Evolutionary conservation across 2,888 invertebrate species (phyloP).

Genomic region (Nomada ruficornis): DNA sequence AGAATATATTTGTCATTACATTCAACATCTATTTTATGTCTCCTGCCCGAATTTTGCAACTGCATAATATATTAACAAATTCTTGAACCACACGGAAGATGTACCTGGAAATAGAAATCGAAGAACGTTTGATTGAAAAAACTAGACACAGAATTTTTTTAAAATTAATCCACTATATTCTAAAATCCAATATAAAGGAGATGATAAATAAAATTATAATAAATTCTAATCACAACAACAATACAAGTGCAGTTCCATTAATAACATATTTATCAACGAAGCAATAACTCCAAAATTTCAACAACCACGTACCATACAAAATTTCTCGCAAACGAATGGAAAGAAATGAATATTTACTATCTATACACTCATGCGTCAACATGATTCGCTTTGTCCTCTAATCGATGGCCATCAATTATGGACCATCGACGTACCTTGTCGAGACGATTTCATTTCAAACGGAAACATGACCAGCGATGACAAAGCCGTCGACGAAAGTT

Average conservation of each 20-base stretch:
- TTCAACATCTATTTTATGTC: neutral
- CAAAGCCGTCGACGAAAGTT: neutral
- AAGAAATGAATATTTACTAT: too few species aligned
- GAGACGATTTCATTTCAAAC: neutral
- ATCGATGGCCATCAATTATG: constrained; percentile 23
- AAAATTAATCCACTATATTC: neutral
- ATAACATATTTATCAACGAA: too few species aligned
- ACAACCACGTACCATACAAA: too few species aligned
- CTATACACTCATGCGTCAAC: too few species aligned
- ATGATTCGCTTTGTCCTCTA: neutral
- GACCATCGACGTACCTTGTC: constrained; percentile 7
- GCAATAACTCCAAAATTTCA: too few species aligned
- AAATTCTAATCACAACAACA: too few species aligned
- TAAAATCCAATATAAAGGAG: neutral
- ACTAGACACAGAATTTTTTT: too few species aligned
- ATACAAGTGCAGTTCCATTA: too few species aligned
- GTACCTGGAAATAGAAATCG: neutral
- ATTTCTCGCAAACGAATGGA: too few species aligned
- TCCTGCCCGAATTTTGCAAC: neutral
- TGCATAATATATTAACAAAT: neutral
- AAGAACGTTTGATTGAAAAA: too few species aligned
- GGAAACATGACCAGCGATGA: neutral
- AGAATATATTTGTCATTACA: neutral
- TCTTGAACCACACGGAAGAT: neutral
- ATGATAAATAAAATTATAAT: too few species aligned